phyloP scores from a whole-genome alignment of 2,797 vertebrate genomes.

The Apogon talboti region DNA sequence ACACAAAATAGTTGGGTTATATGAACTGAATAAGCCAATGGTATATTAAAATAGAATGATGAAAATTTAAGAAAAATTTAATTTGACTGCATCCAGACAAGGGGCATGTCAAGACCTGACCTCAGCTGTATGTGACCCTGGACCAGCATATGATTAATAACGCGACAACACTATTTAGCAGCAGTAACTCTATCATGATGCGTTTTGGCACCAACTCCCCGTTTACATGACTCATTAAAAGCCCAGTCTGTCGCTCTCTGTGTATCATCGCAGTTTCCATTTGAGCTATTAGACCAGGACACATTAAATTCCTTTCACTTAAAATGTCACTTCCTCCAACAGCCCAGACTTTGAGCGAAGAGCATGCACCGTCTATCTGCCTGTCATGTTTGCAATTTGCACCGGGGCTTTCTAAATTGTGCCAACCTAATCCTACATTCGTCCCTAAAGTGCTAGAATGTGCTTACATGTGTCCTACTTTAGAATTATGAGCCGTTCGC shows the following conservation, averaged over 20 bases:
- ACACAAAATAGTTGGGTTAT: no score
- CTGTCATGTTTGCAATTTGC: slow-evolving; percentile 10
- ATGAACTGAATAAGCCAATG: no score
- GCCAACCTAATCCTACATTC: slow-evolving; percentile 9
- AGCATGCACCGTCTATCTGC: background rate
- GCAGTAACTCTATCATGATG: no score
- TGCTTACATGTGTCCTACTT: slow-evolving; percentile 20
- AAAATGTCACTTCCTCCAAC: background rate
- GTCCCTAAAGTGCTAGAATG: slow-evolving; percentile 1
- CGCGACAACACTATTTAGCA: background rate
- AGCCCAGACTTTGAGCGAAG: background rate
- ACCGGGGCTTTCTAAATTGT: slow-evolving; percentile 8
- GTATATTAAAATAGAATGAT: no score
- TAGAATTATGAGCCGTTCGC: slow-evolving; percentile 12
- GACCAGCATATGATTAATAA: no score
- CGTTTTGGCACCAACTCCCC: no score
- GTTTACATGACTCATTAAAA: background rate
- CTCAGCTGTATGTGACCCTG: no score
- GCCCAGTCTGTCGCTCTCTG: background rate
- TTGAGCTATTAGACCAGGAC: background rate
- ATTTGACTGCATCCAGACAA: slow-evolving; percentile 1
- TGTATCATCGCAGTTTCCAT: background rate
- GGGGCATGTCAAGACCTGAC: background rate
- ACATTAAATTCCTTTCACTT: background rate
- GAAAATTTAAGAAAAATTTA: no score